Evolutionary conservation across 2,113 vertebrate genomes (phyloP).

Genomic region (Acrocephalus kingi): DNA sequence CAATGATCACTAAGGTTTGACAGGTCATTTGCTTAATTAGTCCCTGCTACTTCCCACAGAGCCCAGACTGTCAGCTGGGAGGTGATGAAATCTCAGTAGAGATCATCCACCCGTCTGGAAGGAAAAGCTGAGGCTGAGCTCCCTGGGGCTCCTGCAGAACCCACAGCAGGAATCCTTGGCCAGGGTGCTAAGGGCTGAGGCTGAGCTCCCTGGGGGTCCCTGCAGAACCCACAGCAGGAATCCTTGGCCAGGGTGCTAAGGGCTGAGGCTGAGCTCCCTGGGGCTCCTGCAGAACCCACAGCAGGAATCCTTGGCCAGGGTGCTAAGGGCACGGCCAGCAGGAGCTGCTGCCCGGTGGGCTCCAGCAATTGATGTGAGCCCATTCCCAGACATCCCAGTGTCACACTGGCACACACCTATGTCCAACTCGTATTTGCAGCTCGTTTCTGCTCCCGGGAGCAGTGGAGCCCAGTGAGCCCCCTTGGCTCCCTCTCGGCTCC

Average conservation of each 20-base stretch:
- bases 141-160: background rate
- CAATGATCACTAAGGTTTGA: background rate
- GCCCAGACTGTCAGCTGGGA: background rate
- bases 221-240: background rate
- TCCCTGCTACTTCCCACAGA: background rate
- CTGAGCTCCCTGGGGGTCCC: background rate
- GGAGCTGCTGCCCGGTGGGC: fast-evolving
- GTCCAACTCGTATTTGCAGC: background rate
- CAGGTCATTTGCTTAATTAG: background rate
- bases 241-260: background rate
- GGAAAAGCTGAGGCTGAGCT: background rate
- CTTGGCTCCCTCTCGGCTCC: background rate
- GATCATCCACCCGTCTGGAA: background rate
- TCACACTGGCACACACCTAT: fast-evolving
- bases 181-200: background rate
- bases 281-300: background rate
- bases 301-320: background rate
- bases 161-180: background rate
- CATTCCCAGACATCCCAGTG: background rate
- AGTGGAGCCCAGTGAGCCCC: background rate
- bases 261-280: background rate
- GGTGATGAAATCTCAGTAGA: background rate
- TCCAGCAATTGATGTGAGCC: background rate
- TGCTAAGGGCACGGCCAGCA: background rate
- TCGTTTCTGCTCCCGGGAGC: fast-evolving